Evolutionary conservation across 2,797 vertebrate genomes (phyloP).

Genomic region (Cirrhinus mrigala): DNA sequence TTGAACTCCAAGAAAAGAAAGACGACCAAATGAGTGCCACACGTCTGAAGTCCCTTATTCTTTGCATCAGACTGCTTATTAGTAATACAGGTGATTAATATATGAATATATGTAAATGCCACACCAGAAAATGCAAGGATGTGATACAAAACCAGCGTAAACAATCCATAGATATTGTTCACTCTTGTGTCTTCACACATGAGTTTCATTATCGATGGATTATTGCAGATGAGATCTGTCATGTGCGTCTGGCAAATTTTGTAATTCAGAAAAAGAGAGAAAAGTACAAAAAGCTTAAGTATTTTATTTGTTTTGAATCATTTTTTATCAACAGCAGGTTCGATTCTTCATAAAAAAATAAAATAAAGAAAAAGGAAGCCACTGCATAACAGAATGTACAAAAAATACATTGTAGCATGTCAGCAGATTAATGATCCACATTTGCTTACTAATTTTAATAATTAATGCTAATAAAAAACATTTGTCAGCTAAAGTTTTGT

Average conservation of each 20-base stretch:
- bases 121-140: slow-evolving; percentile 69
- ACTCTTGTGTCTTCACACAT: slow-evolving; percentile 69
- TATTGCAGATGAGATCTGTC: slow-evolving; percentile 76
- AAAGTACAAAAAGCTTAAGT: slow-evolving; percentile 54
- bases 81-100: slow-evolving; percentile 69
- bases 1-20: slow-evolving; percentile 65
- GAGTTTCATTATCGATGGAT: slow-evolving; percentile 72
- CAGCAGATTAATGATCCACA: too few relatives aligned
- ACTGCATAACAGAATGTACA: too few relatives aligned
- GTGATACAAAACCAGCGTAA: slow-evolving; percentile 55
- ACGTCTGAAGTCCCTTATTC: slow-evolving; percentile 74
- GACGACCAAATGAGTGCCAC: slow-evolving; percentile 71
- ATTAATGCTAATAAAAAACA: too few relatives aligned
- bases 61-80: slow-evolving; percentile 63
- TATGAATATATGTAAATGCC: slow-evolving; percentile 76
- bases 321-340: too few relatives aligned
- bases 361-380: too few relatives aligned
- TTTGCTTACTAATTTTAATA: too few relatives aligned
- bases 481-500: too few relatives aligned
- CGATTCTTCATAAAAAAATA: too few relatives aligned
- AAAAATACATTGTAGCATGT: too few relatives aligned
- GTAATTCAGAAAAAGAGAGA: slow-evolving; percentile 43
- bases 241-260: slow-evolving; percentile 68
- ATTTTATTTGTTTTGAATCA: too few relatives aligned
- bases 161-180: slow-evolving; percentile 74